These are phyloP conservation scores for Poicephalus gulielmi DNA, from an alignment of 2,113 vertebrate species.

Conservation along the genomic window DNA sequence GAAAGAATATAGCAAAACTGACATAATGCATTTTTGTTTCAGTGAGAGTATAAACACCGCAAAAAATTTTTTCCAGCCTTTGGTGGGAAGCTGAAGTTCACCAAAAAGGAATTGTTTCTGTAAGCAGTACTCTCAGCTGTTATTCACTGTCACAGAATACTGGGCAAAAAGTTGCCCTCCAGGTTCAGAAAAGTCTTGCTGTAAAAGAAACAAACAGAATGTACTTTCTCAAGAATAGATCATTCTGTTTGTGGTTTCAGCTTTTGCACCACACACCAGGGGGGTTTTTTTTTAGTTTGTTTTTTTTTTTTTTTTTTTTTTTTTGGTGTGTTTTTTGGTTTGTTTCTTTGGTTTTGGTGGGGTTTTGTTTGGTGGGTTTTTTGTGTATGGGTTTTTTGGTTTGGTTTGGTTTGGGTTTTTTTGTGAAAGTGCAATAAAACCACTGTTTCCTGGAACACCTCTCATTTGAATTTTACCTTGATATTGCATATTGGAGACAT, in stretches of 20 bases:
- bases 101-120: not conserved
- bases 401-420: not conserved
- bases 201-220: not conserved
- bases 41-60: not conserved
- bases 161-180: not conserved
- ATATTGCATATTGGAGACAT: not conserved
- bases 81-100: not conserved
- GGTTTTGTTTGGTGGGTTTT: not conserved
- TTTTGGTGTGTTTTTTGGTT: not conserved
- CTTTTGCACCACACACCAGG: not conserved
- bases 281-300: too few species aligned
- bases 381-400: not conserved
- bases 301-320: too few species aligned
- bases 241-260: not conserved
- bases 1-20: not conserved
- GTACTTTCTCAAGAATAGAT: not conserved
- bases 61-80: not conserved
- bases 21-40: not conserved
- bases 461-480: not conserved
- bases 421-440: not conserved
- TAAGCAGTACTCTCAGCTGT: not conserved
- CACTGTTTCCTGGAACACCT: not conserved
- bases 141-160: not conserved
- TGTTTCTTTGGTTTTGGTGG: not conserved
- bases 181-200: not conserved